Evolutionary conservation across 2,113 vertebrate genomes (phyloP).

Genomic region (human): GRCh38 chr1:75204001-75204500

Average conservation of each 20-base stretch:
- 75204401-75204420: slow-evolving; percentile 73
- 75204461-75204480: slow-evolving; percentile 38
- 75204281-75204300: slow-evolving; percentile 74
- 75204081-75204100: not conserved
- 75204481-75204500: too few relatives aligned
- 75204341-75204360: slow-evolving; percentile 71
- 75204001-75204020: slow-evolving; percentile 31
- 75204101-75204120: not conserved
- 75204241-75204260: slow-evolving; percentile 53
- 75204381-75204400: slow-evolving; percentile 72
- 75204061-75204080: not conserved
- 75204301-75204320: slow-evolving; percentile 74
- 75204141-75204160: slow-evolving; percentile 57
- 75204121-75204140: slow-evolving; percentile 36
- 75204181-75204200: slow-evolving; percentile 37
- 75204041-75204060: not conserved
- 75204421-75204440: slow-evolving; percentile 56
- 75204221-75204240: slow-evolving; percentile 38
- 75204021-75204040: slow-evolving; percentile 28
- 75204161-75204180: slow-evolving; percentile 58
- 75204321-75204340: slow-evolving; percentile 78
- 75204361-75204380: slow-evolving; percentile 63
- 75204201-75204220: not conserved
- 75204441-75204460: not conserved
- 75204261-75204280: slow-evolving; percentile 77